Evolutionary conservation across 2,113 vertebrate species (phyloP), one percentile per base, ranked within the genome.

Genomic region (Aix galericulata): DNA sequence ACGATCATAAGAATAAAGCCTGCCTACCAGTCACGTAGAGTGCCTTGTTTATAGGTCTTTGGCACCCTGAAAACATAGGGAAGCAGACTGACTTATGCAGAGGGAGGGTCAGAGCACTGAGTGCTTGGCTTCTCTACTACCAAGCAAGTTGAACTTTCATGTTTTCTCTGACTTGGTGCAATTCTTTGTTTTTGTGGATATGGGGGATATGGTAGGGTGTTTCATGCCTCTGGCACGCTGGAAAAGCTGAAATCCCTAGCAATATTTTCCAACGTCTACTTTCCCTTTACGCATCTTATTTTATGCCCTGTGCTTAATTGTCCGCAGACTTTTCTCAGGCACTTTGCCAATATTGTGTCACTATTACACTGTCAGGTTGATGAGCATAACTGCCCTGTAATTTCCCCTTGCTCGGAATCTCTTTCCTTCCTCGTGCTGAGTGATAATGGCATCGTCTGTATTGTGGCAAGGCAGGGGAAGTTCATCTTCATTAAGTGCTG

Each of bases 371-470:
- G 38, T 38, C 78, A 50, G 89, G 82, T 25, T 94, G 93, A 92
- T 83, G 93, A 88, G 82, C 68, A 82, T 75, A 92, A 95, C 88
- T 88, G 89, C 85, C 52, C 69, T 78, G 90, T 20, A 77, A 81
- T 95, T 93, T 95, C 89, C 88, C 69, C 66, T 76, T 3, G 18
- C 76, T 85, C 11, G n/a, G 86, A 94, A 83, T 82, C 88, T 85
- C 83, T 77, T 94, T 96, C 95, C 90, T 92, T 88, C 88, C 86
- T 36, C 5, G 66, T 68, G 90, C 79, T 84, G 80, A 84, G 76
- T 86, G 90, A 81, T 82, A 93, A 93, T 88, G 69, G 82, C 90
- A 81, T 75, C 2, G 4, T 53, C 69, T 83, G 58, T 31, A 0
- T 22, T 25, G 26, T 25, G 91, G 38, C 42, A 27, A 90, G 76